These are phyloP conservation scores for Sinotaia quadrata DNA, from an alignment of 2,888 invertebrate genomes.

Conservation along the genomic window DNA sequence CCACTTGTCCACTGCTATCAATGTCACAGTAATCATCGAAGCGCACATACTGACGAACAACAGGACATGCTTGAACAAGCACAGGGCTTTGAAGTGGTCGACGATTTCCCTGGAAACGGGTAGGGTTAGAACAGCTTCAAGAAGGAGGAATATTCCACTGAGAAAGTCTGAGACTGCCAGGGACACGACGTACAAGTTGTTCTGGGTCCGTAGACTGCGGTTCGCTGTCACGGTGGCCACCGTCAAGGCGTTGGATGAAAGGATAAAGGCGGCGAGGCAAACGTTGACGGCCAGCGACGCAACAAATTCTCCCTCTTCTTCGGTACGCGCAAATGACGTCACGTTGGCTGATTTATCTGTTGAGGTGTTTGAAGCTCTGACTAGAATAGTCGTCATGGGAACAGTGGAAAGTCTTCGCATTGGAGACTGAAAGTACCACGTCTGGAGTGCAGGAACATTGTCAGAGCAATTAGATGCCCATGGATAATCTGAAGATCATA, in stretches of 20 bases:
- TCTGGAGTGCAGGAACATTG: too few species aligned
- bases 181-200: slow-evolving; percentile 17
- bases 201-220: background rate
- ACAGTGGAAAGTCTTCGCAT: too few species aligned
- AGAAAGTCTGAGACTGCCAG: slow-evolving; percentile 4
- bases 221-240: background rate
- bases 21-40: slow-evolving; percentile 13
- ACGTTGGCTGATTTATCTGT: too few species aligned
- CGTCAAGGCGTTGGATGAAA: background rate
- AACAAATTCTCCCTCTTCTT: too few species aligned
- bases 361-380: too few species aligned
- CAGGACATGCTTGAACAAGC: slow-evolving; percentile 4
- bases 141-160: background rate
- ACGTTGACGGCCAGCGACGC: too few species aligned
- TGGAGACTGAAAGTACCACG: too few species aligned
- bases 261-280: slow-evolving; percentile 4
- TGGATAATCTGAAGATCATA: too few species aligned
- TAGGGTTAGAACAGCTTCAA: background rate
- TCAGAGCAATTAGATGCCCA: too few species aligned
- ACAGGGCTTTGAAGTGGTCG: background rate
- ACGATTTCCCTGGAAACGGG: background rate
- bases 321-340: too few species aligned
- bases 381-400: too few species aligned
- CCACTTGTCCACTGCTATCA: slow-evolving; percentile 2
- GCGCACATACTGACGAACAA: background rate